phyloP scores from a whole-genome alignment of 1,140 invertebrate genomes.

The Philaenus spumarius region DNA sequence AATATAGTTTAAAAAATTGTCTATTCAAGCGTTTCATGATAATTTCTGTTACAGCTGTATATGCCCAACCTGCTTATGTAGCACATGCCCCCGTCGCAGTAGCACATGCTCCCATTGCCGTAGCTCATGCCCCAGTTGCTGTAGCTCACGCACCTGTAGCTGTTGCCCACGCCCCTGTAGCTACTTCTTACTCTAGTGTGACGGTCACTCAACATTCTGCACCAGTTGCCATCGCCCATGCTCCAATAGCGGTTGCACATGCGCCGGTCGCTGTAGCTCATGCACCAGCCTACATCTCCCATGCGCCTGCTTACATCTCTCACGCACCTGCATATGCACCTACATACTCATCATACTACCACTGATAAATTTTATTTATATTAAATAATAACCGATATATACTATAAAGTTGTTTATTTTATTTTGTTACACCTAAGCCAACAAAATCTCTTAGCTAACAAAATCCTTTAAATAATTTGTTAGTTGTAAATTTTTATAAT shows the following conservation, averaged over 20 bases:
- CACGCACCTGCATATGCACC: not conserved
- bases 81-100: not conserved
- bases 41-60: not conserved
- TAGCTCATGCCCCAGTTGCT: not conserved
- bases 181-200: conserved; percentile 7
- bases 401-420: no score
- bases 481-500: no score
- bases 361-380: not conserved
- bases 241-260: not conserved
- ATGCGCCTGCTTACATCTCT: not conserved
- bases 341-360: not conserved
- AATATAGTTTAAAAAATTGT: no score
- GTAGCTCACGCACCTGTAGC: not conserved
- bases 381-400: no score
- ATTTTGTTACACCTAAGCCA: no score
- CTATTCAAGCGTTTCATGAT: no score
- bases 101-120: not conserved
- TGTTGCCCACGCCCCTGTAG: not conserved
- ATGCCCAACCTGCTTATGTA: not conserved
- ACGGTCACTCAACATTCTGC: not conserved
- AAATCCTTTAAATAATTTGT: no score
- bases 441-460: no score
- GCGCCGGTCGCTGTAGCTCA: not conserved
- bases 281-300: not conserved
- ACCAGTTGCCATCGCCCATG: not conserved